A percentile compares a stretch with the other conserved stretches of the same genome.
These are phyloP conservation scores for Dysmachus trigonus DNA, from an alignment of 2,888 invertebrate genomes.

Conservation along the genomic window DNA sequence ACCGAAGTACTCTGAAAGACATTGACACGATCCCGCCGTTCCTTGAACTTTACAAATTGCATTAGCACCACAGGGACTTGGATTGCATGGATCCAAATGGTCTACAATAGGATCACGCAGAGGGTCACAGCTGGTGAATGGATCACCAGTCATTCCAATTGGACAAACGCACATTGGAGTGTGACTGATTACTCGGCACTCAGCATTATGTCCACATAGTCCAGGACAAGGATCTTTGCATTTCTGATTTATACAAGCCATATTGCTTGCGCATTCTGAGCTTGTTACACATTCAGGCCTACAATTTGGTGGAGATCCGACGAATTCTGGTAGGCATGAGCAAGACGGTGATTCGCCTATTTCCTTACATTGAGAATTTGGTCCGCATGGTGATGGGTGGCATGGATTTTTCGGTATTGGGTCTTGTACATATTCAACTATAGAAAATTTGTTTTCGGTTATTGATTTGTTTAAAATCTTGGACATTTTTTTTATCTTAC, in stretches of 20 bases:
- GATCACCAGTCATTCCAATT: constrained; percentile 74
- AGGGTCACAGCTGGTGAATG: constrained; percentile 68
- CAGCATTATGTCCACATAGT: constrained; percentile 69
- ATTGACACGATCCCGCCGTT: constrained; percentile 75
- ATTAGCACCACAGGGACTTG: constrained; percentile 74
- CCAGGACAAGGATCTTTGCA: constrained; percentile 79
- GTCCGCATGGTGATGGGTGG: constrained; percentile 67
- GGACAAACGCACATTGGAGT: constrained; percentile 68
- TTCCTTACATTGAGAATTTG: constrained; percentile 67
- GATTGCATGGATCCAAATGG: constrained; percentile 67
- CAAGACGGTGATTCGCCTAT: constrained; percentile 67
- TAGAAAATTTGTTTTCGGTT: constrained; percentile 59
- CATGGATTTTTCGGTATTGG: constrained; percentile 61
- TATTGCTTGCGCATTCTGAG: constrained; percentile 73
- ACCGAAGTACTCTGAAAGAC: constrained; percentile 72
- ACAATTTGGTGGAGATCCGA: constrained; percentile 75
- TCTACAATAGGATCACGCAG: constrained; percentile 57
- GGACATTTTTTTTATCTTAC: constrained; percentile 53
- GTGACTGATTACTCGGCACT: constrained; percentile 70
- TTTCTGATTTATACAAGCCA: constrained; percentile 76
- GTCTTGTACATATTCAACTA: not conserved
- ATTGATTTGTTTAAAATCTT: not conserved
- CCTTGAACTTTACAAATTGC: constrained; percentile 74
- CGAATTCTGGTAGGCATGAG: constrained; percentile 72
- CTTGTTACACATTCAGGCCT: constrained; percentile 77